Evolutionary conservation across 2,797 vertebrate species (phyloP).

Genomic region (Pipistrellus nathusii): DNA sequence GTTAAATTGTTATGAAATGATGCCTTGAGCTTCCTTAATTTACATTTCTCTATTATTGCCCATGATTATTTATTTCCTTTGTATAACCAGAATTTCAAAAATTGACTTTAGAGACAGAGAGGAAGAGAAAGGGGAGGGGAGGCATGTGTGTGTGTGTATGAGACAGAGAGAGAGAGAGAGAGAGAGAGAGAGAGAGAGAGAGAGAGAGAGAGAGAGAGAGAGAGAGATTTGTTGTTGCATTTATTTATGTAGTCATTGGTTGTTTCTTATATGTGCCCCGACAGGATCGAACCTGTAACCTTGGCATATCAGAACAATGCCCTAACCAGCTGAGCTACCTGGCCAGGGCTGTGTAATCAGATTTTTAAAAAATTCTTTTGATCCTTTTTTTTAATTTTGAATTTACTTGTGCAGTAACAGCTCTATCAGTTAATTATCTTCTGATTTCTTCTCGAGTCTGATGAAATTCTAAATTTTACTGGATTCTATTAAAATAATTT

Average conservation of each 20-base stretch:
- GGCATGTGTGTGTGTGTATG: too few relatives aligned
- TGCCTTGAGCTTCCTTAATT: neutral
- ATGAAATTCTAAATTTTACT: neutral
- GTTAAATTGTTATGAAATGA: constrained; percentile 20
- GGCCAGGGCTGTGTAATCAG: neutral
- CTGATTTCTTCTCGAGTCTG: neutral
- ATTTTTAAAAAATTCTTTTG: neutral
- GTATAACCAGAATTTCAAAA: neutral
- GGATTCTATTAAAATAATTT: constrained; percentile 33
- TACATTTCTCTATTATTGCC: neutral
- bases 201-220: neutral
- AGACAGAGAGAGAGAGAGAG: too few relatives aligned
- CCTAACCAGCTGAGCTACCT: neutral
- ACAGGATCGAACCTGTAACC: neutral
- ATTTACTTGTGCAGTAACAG: neutral
- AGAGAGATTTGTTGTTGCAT: neutral
- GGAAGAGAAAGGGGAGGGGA: neutral
- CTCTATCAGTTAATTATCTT: neutral
- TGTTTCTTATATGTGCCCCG: neutral
- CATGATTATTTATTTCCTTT: constrained; percentile 11
- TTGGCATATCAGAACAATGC: neutral
- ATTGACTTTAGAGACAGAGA: neutral
- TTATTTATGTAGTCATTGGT: neutral
- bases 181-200: neutral
- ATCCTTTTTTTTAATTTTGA: neutral